Conservation (phyloP, 2,113 vertebrate species). For the Scortum barcoo region DNA sequence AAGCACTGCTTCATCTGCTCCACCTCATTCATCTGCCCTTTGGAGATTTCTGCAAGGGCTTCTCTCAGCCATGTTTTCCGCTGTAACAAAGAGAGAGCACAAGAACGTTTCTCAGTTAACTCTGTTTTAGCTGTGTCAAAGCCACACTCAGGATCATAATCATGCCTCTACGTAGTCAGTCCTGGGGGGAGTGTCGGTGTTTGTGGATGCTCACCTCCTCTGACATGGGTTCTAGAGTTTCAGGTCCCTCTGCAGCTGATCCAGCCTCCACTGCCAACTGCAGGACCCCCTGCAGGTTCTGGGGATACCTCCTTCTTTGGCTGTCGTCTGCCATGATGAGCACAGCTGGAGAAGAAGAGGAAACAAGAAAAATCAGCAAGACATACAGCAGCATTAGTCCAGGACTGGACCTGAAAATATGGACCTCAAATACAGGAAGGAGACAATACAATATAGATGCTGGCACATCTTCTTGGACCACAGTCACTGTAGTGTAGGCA, state of each 20-base stretch:
- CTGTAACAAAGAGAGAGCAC: slow-evolving; percentile 62
- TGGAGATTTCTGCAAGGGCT: slow-evolving; percentile 87
- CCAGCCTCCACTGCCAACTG: slow-evolving; percentile 91
- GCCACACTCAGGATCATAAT: neutral
- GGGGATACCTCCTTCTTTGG: slow-evolving; percentile 81
- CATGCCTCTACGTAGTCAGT: too few relatives aligned
- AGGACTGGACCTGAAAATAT: neutral
- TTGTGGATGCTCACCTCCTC: slow-evolving; percentile 85
- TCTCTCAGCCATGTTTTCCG: slow-evolving; percentile 88
- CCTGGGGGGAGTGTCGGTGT: neutral
- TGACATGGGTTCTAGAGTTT: slow-evolving; percentile 86
- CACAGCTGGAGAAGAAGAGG: neutral
- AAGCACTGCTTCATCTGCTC: slow-evolving; percentile 91
- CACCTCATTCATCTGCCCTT: slow-evolving; percentile 89
- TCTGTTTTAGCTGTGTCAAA: neutral
- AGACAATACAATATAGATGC: neutral
- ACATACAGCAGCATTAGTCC: neutral
- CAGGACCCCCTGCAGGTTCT: slow-evolving; percentile 89
- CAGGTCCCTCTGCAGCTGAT: slow-evolving; percentile 81
- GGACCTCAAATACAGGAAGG: neutral
- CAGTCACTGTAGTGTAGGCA: neutral
- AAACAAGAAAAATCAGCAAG: neutral
- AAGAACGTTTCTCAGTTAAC: neutral
- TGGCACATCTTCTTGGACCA: too few relatives aligned
- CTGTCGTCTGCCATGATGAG: slow-evolving; percentile 81